Percentiles rank a stretch among this genome's conserved stretches.
Conservation (phyloP, 2,888 invertebrate genomes). For the Eurois occulta region DNA sequence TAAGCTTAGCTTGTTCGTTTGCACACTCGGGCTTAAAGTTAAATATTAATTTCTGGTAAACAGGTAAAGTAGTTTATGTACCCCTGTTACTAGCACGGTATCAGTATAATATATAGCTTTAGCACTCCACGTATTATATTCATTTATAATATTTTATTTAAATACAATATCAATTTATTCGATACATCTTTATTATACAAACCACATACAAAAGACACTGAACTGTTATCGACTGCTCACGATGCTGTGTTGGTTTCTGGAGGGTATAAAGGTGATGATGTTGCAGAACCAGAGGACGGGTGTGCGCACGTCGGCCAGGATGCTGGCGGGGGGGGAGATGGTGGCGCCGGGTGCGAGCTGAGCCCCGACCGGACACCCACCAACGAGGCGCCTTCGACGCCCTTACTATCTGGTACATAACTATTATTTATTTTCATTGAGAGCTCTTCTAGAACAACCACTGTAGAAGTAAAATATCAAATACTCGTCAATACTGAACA, state of each 20-base stretch:
- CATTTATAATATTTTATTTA: constrained; percentile 28
- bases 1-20: constrained; percentile 31
- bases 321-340: constrained; percentile 82
- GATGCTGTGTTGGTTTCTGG: not conserved
- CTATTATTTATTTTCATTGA: not conserved
- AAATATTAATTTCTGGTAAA: constrained; percentile 59
- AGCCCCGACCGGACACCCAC: constrained; percentile 89
- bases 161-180: constrained; percentile 50
- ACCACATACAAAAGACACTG: constrained; percentile 39
- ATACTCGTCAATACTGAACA: not conserved
- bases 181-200: constrained; percentile 33
- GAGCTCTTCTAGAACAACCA: not conserved
- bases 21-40: constrained; percentile 41
- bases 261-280: constrained; percentile 5
- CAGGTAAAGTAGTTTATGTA: constrained; percentile 44
- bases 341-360: constrained; percentile 87
- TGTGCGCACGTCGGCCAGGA: constrained; percentile 85
- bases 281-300: constrained; percentile 87
- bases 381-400: constrained; percentile 89
- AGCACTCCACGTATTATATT: constrained; percentile 49
- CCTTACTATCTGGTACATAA: constrained; percentile 86
- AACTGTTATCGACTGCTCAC: constrained; percentile 49
- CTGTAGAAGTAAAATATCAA: not conserved
- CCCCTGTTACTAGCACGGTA: constrained; percentile 59
- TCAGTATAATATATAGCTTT: constrained; percentile 44